Conservation (phyloP, 1,140 invertebrate genomes). For the Phortica variegata region DNA sequence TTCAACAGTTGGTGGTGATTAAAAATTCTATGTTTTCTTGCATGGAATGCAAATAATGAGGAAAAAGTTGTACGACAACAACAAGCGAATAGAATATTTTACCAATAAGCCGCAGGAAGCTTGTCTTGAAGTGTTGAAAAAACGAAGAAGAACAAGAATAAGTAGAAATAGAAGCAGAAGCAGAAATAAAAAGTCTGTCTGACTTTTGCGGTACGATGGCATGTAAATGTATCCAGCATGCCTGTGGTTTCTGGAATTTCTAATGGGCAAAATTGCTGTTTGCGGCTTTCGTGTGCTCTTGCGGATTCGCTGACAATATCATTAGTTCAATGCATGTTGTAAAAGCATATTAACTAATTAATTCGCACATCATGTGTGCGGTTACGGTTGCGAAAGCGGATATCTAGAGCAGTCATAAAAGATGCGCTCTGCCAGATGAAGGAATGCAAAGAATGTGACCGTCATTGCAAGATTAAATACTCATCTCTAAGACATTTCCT, state of each 20-base stretch:
- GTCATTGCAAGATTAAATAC: constrained; percentile 6
- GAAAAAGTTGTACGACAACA: constrained; percentile 12
- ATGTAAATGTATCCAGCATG: constrained; percentile 38
- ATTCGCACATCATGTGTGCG: constrained; percentile 21
- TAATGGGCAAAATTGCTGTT: constrained; percentile 28
- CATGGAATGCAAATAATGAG: constrained; percentile 32
- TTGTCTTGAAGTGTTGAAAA: too few relatives aligned
- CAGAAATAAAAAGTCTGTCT: too few relatives aligned
- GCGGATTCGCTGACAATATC: too few relatives aligned
- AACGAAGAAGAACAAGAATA: too few relatives aligned
- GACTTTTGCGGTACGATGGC: too few relatives aligned
- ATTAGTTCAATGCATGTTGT: too few relatives aligned
- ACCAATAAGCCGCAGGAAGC: too few relatives aligned
- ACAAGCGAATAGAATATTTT: too few relatives aligned
- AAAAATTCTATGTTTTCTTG: constrained; percentile 18
- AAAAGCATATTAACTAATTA: constrained; percentile 45
- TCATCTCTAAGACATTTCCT: constrained; percentile 14
- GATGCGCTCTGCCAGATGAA: constrained; percentile 1
- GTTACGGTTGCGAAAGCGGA: constrained; percentile 4
- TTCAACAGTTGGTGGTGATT: constrained; percentile 14
- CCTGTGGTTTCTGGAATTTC: constrained; percentile 36
- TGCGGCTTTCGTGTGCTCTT: too few relatives aligned
- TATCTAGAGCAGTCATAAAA: constrained; percentile 32
- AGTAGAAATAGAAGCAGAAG: too few relatives aligned
- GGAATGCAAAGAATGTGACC: constrained; percentile 2